A percentile compares a stretch with the other conserved stretches of the same genome.
These are phyloP conservation scores for Pogonocichla stellata DNA, from an alignment of 2,113 vertebrate genomes.

Conservation along the genomic window DNA sequence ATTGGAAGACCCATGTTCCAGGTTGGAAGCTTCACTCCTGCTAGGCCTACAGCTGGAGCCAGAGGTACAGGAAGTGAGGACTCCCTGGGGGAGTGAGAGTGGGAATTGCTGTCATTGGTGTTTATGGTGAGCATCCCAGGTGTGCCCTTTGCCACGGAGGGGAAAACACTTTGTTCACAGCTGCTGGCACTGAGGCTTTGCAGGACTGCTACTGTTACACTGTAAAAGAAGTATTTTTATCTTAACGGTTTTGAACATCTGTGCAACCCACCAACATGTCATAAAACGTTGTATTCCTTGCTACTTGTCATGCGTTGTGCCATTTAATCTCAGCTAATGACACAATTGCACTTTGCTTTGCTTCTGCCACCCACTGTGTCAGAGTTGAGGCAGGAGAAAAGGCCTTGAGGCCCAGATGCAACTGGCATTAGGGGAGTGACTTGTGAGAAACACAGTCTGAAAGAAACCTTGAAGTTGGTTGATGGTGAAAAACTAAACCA, in stretches of 20 bases:
- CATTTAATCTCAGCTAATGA: background rate
- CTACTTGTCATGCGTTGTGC: background rate
- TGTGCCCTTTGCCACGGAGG: background rate
- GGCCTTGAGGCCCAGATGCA: background rate
- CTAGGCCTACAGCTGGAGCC: background rate
- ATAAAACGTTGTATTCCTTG: background rate
- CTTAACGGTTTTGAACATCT: conserved; percentile 49
- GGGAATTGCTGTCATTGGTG: fast-evolving
- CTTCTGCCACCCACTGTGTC: background rate
- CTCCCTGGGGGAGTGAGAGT: fast-evolving
- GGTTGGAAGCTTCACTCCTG: background rate
- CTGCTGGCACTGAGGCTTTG: background rate
- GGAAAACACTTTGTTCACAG: background rate
- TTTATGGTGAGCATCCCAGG: background rate
- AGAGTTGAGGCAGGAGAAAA: background rate
- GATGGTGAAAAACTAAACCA: background rate
- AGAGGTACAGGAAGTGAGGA: background rate
- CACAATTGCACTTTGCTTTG: background rate
- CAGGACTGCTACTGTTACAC: background rate
- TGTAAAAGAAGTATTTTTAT: conserved; percentile 14
- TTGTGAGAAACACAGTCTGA: background rate
- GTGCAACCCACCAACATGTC: background rate
- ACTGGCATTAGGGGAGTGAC: background rate
- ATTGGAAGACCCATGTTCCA: background rate
- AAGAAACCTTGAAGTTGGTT: background rate